Percentiles rank a stretch among this genome's conserved stretches.
Conservation (phyloP, 2,113 vertebrate genomes). For the Plecturocebus donacophilus region DNA sequence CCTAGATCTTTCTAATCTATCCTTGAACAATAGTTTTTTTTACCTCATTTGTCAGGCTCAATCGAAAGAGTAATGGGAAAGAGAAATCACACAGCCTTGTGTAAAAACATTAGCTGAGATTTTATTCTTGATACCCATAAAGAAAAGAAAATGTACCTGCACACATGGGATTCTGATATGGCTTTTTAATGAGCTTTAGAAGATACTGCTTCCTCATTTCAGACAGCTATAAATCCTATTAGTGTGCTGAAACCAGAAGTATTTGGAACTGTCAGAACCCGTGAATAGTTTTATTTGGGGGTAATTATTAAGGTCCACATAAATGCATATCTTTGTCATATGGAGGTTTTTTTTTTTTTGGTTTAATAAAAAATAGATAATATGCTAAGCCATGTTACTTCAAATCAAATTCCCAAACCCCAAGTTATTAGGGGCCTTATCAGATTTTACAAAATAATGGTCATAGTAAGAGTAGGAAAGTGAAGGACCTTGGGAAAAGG, state of each 20-base stretch:
- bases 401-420: slow-evolving; percentile 32
- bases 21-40: not conserved
- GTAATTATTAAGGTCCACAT: not conserved
- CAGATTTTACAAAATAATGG: not conserved
- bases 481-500: not conserved
- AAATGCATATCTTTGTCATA: not conserved
- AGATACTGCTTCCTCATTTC: not conserved
- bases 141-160: slow-evolving; percentile 45
- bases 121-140: not conserved
- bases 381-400: not conserved
- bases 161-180: slow-evolving; percentile 30
- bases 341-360: slow-evolving; percentile 13
- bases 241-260: not conserved
- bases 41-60: not conserved
- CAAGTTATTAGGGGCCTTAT: not conserved
- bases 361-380: not conserved
- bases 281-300: slow-evolving; percentile 1
- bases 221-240: not conserved
- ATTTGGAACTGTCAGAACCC: not conserved
- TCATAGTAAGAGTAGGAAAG: not conserved
- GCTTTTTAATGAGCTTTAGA: not conserved
- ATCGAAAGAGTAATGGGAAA: not conserved
- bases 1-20: not conserved
- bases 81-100: not conserved
- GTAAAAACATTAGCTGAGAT: not conserved